Base-by-base conservation (phyloP, 2,888 invertebrate species). In the Antitype chi region DNA sequence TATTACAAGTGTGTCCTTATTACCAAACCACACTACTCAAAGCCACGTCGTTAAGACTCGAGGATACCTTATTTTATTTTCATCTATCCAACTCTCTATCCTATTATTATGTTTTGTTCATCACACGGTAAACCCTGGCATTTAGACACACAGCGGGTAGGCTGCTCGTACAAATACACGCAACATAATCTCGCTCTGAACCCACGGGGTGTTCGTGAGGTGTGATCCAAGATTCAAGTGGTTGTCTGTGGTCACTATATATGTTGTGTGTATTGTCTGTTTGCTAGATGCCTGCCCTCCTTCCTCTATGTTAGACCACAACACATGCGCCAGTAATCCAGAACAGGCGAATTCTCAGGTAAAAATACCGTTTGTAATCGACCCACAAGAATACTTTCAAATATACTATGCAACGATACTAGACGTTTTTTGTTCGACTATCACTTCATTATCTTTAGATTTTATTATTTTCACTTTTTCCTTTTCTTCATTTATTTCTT, bases 201-300 rank as follows among this genome's bases (percentile, higher is more conserved):
- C 90, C 91, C 93, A 92, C 92, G 91, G 93, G 95, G 91, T 94
- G 95, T 93, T 94, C 93, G 96, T 96, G 96, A 96, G 90, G 96
- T 96, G 96, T 96, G 96, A 96, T 96, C 96, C 96, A 96, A 96
- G 96, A 96, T 95, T 95, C 91, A 93, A 94, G 95, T 95, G 95
- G 95, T 96, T 96, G 95, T 96, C 96, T 96, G 96, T 96, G 96
- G 96, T 96, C 96, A 96, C 96, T 96, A 96, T 97, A 96, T 97
- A 97, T 97, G 97, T 97, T 97, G 97, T 97, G 97, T 97, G 97
- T 98, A 98, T 98, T 98, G 98, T 98, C 98, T 98, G 98, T 96
- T 98, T 98, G 98, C 98, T 98, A 98, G 98, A 98, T 98, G 98
- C 98, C 98, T 98, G 98, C 98, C 98, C 98, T 98, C 98, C 98